These are phyloP conservation scores for Pyrochroa serraticornis DNA, from an alignment of 2,888 invertebrate species.

Conservation along the genomic window DNA sequence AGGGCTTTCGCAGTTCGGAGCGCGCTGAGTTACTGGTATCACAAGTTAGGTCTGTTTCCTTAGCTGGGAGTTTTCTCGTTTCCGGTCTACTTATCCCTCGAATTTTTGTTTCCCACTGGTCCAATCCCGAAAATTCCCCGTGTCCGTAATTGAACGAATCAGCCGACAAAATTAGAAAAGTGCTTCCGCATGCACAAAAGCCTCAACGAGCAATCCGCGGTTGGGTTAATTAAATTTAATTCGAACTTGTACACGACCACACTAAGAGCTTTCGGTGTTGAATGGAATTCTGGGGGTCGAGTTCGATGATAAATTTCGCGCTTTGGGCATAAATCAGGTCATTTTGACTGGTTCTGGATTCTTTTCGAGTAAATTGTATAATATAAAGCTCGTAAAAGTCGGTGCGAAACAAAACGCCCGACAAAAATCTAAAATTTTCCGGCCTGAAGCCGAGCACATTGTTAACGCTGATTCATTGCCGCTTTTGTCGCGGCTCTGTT, in stretches of 20 bases:
- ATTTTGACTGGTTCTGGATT: neutral
- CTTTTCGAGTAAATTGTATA: conserved; percentile 7
- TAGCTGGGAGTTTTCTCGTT: too few relatives aligned
- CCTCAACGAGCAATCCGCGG: too few relatives aligned
- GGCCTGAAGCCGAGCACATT: neutral
- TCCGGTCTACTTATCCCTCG: too few relatives aligned
- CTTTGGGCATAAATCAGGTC: neutral
- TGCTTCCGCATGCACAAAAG: too few relatives aligned
- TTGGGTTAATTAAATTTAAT: too few relatives aligned
- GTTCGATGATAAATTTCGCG: too few relatives aligned
- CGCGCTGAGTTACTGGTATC: neutral
- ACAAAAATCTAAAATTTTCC: neutral
- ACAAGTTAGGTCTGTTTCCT: too few relatives aligned
- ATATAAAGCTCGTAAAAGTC: conserved; percentile 5
- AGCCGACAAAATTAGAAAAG: too few relatives aligned
- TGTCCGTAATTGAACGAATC: too few relatives aligned
- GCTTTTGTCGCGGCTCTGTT: neutral
- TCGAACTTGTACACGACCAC: too few relatives aligned
- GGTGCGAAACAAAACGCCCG: conserved; percentile 6
- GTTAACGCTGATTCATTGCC: neutral
- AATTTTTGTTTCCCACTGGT: too few relatives aligned
- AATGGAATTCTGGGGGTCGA: neutral
- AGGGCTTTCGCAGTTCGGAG: conserved; percentile 17
- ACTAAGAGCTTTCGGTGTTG: neutral
- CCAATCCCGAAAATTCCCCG: too few relatives aligned